Base-by-base conservation (phyloP, 2,797 vertebrate species). In the Threskiornis aethiopicus region DNA sequence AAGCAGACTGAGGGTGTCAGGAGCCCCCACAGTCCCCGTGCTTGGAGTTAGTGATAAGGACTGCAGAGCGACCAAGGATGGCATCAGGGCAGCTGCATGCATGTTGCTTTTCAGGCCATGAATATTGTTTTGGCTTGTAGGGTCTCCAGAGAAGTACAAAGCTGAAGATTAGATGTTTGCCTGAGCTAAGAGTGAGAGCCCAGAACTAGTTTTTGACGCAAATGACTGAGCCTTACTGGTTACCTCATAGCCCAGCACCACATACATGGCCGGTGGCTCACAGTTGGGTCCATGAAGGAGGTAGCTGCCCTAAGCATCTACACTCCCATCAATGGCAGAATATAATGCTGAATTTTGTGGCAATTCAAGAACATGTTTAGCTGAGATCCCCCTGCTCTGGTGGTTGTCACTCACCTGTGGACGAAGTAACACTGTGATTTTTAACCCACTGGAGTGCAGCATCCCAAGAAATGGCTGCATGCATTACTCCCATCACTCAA, bases 11-110 rank as follows among this genome's bases (percentile, higher is more conserved):
- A 77, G 31, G 3, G 4, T 66, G 55, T 13, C 35, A 51, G 61
- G 26, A 87, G 10, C 1, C 6, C 17, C 18, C 16, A 4, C 21
- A 46, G 39, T 9, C 12, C 17, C 29, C 0, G 0, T 3, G 4
- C 29, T 21, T 83, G 42, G 39, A 66, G 15, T 26, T 13, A 57
- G 54, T 42, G 75, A 13, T 51, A 52, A 52, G 29, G 46, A 54
- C 14, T 51, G 42, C 59, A 77, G 76, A 93, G 39, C 13, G 42
- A 73, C 33, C 14, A 21, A n/a, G 29, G 13, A 6, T 28, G 31
- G 49, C 17, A 20, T 4, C 3, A 1, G 33, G 22, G 52, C 62
- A 91, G 62, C 39, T 83, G 75, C 20, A 35, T 0, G 0, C 17
- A 19, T 1, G 1, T 33, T 71, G 49, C 5, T 80, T 25, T 80